These are phyloP conservation scores for Gadus macrocephalus DNA, from an alignment of 2,113 vertebrate species.

Conservation along the genomic window DNA sequence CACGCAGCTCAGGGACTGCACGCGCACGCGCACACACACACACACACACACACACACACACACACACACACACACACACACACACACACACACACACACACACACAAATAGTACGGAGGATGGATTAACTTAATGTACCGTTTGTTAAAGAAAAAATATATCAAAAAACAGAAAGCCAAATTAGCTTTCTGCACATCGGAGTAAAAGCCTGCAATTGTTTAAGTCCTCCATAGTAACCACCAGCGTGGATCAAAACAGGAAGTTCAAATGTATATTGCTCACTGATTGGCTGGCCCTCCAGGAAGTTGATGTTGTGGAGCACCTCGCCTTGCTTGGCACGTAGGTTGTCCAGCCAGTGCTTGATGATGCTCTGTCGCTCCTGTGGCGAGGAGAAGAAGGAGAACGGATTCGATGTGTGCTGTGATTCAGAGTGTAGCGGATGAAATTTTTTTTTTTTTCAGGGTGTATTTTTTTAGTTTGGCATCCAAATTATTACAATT, in stretches of 20 bases:
- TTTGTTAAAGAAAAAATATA: too few relatives aligned
- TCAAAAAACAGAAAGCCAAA: constrained; percentile 7
- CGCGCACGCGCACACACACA: background rate
- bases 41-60: constrained; percentile 8
- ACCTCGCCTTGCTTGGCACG: constrained; percentile 90
- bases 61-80: too few relatives aligned
- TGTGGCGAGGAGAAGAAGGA: constrained; percentile 41
- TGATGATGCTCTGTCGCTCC: constrained; percentile 96
- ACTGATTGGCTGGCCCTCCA: constrained; percentile 98
- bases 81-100: too few relatives aligned
- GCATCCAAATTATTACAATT: too few relatives aligned
- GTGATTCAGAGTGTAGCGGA: too few relatives aligned
- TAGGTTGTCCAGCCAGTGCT: constrained; percentile 95
- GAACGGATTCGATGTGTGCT: background rate
- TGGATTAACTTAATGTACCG: too few relatives aligned
- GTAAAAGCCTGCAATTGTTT: background rate
- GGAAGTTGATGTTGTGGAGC: constrained; percentile 92
- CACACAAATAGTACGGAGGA: too few relatives aligned
- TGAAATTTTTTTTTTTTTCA: too few relatives aligned
- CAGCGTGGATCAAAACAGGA: background rate
- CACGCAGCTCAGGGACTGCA: constrained; percentile 87
- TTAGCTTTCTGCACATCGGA: constrained; percentile 12
- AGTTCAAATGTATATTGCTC: constrained; percentile 51
- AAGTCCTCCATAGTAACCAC: constrained; percentile 5
- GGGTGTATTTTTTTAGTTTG: too few relatives aligned